Evolutionary conservation across 64 coral and sea anemone species (phyloP).

Genomic region (Montipora sp.): DNA sequence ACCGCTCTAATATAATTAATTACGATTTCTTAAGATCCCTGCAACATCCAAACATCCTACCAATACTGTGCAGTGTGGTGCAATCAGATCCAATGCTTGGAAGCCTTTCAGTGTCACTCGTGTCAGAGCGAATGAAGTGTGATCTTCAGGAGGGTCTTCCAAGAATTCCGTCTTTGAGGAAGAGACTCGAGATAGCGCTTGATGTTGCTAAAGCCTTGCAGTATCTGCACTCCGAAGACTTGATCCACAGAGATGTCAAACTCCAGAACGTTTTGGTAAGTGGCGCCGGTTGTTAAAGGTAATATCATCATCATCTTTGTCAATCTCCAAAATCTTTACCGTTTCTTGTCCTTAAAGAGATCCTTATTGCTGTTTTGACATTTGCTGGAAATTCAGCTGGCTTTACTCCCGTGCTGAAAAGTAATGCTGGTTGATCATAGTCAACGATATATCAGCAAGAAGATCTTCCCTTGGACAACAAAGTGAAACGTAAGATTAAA

Average conservation of each 20-base stretch:
- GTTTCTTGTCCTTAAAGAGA: too few relatives aligned
- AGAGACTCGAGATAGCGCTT: conserved; percentile 42
- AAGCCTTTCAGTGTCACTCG: conserved; percentile 48
- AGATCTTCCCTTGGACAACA: too few relatives aligned
- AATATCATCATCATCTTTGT: not conserved
- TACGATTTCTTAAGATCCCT: conserved; percentile 1
- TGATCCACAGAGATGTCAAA: conserved; percentile 80
- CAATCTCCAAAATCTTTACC: not conserved
- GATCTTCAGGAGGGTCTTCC: conserved; percentile 61
- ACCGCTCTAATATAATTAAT: too few relatives aligned
- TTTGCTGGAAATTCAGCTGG: too few relatives aligned
- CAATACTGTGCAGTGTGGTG: conserved; percentile 53
- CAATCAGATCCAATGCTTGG: not conserved
- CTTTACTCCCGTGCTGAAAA: too few relatives aligned
- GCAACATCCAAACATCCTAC: conserved; percentile 63
- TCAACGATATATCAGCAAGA: too few relatives aligned
- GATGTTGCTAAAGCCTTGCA: conserved; percentile 68
- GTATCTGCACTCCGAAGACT: conserved; percentile 53
- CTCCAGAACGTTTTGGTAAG: conserved; percentile 74
- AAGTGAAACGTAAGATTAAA: too few relatives aligned
- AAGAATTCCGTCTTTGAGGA: conserved; percentile 31
- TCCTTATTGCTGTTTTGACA: too few relatives aligned
- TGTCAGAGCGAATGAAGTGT: conserved; percentile 62
- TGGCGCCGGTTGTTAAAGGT: not conserved
- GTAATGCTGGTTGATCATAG: too few relatives aligned